Base-by-base conservation (phyloP, 2,888 invertebrate species). In the Lepas anatifera region DNA sequence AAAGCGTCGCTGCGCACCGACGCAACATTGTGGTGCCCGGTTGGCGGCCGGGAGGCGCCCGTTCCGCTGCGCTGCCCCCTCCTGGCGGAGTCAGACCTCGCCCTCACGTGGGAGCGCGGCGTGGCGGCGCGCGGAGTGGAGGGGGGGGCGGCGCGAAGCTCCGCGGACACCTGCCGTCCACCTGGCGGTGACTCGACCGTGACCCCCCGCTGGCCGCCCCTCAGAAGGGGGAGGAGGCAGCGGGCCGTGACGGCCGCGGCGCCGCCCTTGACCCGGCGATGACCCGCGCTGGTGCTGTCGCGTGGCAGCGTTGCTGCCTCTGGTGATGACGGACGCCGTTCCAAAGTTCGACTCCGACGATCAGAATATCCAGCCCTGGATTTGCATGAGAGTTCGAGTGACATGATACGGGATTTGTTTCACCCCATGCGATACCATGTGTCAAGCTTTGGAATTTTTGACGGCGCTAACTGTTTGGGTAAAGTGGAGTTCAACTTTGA, bases 211-310 rank as follows among this genome's bases (percentile, higher is more conserved):
- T n/a, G n/a, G n/a, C n/a, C n/a, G 41, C 41, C 41, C 41, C 41
- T 41, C 41, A n/a, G n/a, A n/a, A n/a, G n/a, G 11, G 11, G 2
- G 41, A 10, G 48, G n/a, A n/a, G 48, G 48, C 52, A 13, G 52
- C 27, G 27, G 29, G 52, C 27, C 52, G 52, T 29, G 52, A 52
- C 52, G 22, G 52, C 52, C 29, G 29, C 41, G 27, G 7, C 52
- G 52, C 52, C 52, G 52, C 52, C 52, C 52, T 52, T 52, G 52
- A 52, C 52, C 52, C 52, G 52, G 13, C 29, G 52, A 11, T 13
- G 52, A 27, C 13, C 27, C 29, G 29, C 22, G 22, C 3, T 2
- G 1, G 27, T 13, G 22, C 3, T 52, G 29, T 7, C 52, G 50
- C 25, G 25, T 25, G 8, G 39, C n/a, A n/a, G n/a, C n/a, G n/a